Evolutionary conservation across 2,888 invertebrate genomes (phyloP).

Genomic region (Andrena dorsata): DNA sequence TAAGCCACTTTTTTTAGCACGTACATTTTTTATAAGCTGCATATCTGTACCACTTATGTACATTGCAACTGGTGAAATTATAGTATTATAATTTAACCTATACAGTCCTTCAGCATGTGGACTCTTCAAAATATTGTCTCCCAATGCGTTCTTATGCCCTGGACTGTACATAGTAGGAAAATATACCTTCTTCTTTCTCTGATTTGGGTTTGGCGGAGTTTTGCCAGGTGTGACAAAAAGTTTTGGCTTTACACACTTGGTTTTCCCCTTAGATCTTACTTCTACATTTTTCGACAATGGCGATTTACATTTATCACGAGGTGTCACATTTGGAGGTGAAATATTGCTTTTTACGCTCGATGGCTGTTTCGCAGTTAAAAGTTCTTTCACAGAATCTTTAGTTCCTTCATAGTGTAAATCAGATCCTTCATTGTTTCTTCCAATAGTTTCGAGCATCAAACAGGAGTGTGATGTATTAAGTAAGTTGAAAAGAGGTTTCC

Average conservation of each 20-base stretch:
- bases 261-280: not conserved
- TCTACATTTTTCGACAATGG: not conserved
- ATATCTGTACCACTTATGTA: slow-evolving; percentile 79
- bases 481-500: slow-evolving; percentile 48
- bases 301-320: not conserved
- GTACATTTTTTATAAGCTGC: slow-evolving; percentile 76
- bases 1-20: slow-evolving; percentile 48
- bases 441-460: not conserved
- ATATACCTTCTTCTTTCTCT: slow-evolving; percentile 62
- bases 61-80: slow-evolving; percentile 78
- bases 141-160: slow-evolving; percentile 5
- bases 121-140: slow-evolving; percentile 57
- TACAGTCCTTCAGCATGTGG: slow-evolving; percentile 63
- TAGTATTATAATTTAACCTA: slow-evolving; percentile 70
- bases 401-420: not conserved
- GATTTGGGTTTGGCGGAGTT: slow-evolving; percentile 29
- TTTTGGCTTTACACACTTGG: slow-evolving; percentile 21
- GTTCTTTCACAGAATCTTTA: not conserved
- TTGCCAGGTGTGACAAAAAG: slow-evolving; percentile 78
- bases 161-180: slow-evolving; percentile 54
- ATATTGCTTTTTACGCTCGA: not conserved
- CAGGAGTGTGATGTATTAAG: slow-evolving; percentile 7
- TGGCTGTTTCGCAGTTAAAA: not conserved
- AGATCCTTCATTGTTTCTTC: not conserved
- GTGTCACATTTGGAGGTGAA: slow-evolving; percentile 7